A percentile compares a stretch with the other conserved stretches of the same genome.
Conservation (phyloP, 1,140 invertebrate genomes). For the Drosophila melanica region DNA sequence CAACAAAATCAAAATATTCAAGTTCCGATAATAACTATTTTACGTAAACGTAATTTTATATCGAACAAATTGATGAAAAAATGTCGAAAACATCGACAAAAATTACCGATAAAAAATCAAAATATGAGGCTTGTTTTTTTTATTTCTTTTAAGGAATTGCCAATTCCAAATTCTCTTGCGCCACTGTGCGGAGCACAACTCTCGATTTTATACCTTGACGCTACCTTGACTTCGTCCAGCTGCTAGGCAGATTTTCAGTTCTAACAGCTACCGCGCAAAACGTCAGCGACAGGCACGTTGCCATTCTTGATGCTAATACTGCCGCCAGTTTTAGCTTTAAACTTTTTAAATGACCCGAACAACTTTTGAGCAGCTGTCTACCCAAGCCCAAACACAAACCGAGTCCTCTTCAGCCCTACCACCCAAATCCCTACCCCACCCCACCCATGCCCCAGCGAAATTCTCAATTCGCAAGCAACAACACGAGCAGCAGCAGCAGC, state of each 20-base stretch:
- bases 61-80: too few relatives aligned
- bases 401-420: neutral
- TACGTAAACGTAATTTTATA: too few relatives aligned
- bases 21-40: too few relatives aligned
- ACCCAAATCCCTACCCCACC: neutral
- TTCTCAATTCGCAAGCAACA: neutral
- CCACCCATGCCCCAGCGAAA: neutral
- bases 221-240: conserved; percentile 46
- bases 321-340: conserved; percentile 68
- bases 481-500: neutral
- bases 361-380: conserved; percentile 77
- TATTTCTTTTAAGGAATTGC: neutral
- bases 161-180: neutral
- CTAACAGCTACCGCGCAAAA: conserved; percentile 45
- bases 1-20: too few relatives aligned
- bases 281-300: conserved; percentile 43
- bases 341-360: conserved; percentile 78
- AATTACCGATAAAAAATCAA: too few relatives aligned
- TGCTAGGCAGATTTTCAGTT: conserved; percentile 60
- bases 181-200: conserved; percentile 20
- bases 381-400: neutral
- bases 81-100: too few relatives aligned
- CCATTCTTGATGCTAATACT: conserved; percentile 38
- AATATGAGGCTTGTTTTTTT: too few relatives aligned
- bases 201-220: conserved; percentile 13